phyloP scores from a whole-genome alignment of 2,888 invertebrate genomes.

The Hirtodrosophila histrioides region DNA sequence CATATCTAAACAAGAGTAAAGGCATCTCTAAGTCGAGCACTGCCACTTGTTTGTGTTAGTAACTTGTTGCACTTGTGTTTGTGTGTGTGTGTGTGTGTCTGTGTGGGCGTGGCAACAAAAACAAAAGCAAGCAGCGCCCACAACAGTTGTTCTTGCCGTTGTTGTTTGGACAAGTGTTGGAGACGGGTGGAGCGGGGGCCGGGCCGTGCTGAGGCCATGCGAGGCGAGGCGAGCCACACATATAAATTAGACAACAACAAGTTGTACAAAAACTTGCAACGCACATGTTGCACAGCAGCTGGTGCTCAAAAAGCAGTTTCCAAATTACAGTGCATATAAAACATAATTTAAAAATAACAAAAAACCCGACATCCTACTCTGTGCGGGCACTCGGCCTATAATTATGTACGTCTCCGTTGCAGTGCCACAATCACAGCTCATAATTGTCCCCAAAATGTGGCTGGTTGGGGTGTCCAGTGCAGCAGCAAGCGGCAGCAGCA shows the following conservation, averaged over 20 bases:
- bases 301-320: constrained; percentile 14
- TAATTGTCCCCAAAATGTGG: constrained; percentile 70
- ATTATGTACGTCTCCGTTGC: constrained; percentile 46
- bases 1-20: neutral
- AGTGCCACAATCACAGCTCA: constrained; percentile 69
- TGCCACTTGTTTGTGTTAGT: constrained; percentile 33
- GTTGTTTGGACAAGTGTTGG: constrained; percentile 62
- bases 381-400: constrained; percentile 46
- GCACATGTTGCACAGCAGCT: constrained; percentile 50
- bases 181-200: neutral
- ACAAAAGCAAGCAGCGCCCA: constrained; percentile 27
- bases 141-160: constrained; percentile 24
- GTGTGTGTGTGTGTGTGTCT: constrained; percentile 11
- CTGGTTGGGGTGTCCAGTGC: constrained; percentile 10
- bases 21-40: neutral
- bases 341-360: constrained; percentile 77
- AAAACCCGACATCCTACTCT: constrained; percentile 48
- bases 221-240: constrained; percentile 1
- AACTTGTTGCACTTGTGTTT: constrained; percentile 49
- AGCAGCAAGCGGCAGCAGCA: neutral
- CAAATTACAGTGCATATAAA: constrained; percentile 51
- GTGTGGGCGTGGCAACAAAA: constrained; percentile 48
- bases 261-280: constrained; percentile 34
- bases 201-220: too few species aligned
- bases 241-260: constrained; percentile 42